A percentile compares a stretch with the other conserved stretches of the same genome.
Evolutionary conservation across 2,888 invertebrate genomes (phyloP).

Genomic region (Digitonthophagus gazella): DNA sequence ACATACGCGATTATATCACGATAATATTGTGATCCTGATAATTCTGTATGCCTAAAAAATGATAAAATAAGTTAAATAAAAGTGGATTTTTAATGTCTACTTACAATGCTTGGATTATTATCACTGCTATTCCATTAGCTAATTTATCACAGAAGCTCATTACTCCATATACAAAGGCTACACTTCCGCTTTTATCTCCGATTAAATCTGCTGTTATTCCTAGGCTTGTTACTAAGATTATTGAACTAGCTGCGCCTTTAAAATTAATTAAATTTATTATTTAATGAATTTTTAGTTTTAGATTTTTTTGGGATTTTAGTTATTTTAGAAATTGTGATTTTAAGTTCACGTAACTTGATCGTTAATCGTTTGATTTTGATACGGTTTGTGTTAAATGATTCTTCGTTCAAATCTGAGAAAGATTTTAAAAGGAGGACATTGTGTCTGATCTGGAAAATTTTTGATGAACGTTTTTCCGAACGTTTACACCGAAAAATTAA

Average conservation of each 20-base stretch:
- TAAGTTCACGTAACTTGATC: too few relatives aligned
- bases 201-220: constrained; percentile 87
- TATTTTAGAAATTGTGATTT: too few relatives aligned
- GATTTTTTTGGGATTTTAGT: too few relatives aligned
- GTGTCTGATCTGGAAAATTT: too few relatives aligned
- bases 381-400: too few relatives aligned
- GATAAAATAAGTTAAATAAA: neutral
- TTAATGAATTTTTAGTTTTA: neutral
- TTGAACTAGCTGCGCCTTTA: constrained; percentile 75
- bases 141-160: constrained; percentile 93
- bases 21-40: constrained; percentile 53
- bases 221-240: constrained; percentile 82
- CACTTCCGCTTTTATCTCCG: constrained; percentile 75
- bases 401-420: too few relatives aligned
- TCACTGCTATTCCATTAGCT: constrained; percentile 81
- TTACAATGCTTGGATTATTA: constrained; percentile 75
- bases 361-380: too few relatives aligned
- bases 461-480: too few relatives aligned
- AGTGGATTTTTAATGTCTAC: constrained; percentile 40
- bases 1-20: constrained; percentile 56
- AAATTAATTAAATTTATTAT: constrained; percentile 24
- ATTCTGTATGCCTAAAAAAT: constrained; percentile 50
- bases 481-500: too few relatives aligned
- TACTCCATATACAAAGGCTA: constrained; percentile 88
- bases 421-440: too few relatives aligned